Base-by-base conservation (phyloP, 2,888 invertebrate species). In the Conus canariensis region DNA sequence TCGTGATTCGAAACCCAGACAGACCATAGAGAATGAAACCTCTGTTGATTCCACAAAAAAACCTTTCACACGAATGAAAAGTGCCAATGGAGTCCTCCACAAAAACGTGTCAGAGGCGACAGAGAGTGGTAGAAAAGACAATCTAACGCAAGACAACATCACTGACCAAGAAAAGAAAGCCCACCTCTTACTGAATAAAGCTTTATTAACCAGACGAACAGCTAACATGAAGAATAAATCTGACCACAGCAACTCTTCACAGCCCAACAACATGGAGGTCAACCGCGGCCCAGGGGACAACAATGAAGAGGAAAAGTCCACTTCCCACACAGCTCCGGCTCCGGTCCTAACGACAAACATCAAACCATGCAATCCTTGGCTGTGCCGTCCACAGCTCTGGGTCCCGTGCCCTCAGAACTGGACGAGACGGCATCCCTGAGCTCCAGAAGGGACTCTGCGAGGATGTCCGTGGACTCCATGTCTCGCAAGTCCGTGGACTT, bases 401-500 rank as follows among this genome's bases (percentile, higher is more conserved):
- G 88, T 16, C 64, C 89, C 60, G 83, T 74, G 8, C 67, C 90
- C 14, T 59, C 59, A 25, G 60, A 87, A n/a, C 90, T 82, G 45
- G 92, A 90, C 30, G 93, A 93, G 70, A 82, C 59, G 16, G 77
- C 14, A 12, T 92, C 93, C 1, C 30, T 92, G 22, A 87, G 88
- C 16, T 91, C 92, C 4, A 74, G 91, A 14, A 89, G 92, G 74
- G 93, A 92, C 82, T 93, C 93, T 14, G 88, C 90, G 10, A 58
- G 82, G 82, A 19, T 83, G 56, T 83, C 82, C 56, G 58, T 83
- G 82, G 82, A 83, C 82, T 83, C 82, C 58, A 58, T 58, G 58
- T 93, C 93, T 64, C 86, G 92, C 59, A 91, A 91, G 80, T 93
- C 93, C 0, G 92, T 93, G 85, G 93, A 93, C 85, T 92, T 90